Base-by-base conservation (phyloP, 1,140 invertebrate genomes). In the Halesus radiatus region DNA sequence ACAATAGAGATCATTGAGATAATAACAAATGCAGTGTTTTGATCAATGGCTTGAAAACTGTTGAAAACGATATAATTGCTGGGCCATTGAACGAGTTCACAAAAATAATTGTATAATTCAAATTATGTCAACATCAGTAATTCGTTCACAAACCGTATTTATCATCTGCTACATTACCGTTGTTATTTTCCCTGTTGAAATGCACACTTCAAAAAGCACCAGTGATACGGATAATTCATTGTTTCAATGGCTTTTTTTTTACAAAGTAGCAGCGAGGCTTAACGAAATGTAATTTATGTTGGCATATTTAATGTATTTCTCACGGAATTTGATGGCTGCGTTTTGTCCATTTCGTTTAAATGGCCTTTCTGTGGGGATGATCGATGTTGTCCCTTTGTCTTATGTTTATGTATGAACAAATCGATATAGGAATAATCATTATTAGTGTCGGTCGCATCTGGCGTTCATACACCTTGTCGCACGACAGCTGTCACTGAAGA, bases 341-440 rank as follows among this genome's bases (percentile, higher is more conserved):
- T 50, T 72, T 72, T 72, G 23, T 72, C 18, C 7, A 13, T 20
- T 72, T 72, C 45, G n/a, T 45, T 72, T 72, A 72, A 72, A 72
- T 26, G 16, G 32, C n/a, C 68, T 20, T 52, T 52, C 32, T n/a
- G 8, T 20, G 37, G 18, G 66, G 18, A 50, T 72, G 68, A 72
- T 72, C 18, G 68, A 72, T 72, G 68, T 22, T 18, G 52, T 72
- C 68, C 37, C 37, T 52, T 50, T 72, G 68, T 50, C 68, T 72
- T 72, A 50, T 72, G 10, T 72, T n/a, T 72, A 72, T 23, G 37
- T 72, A 50, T 72, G 68, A 26, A 52, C 16, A 52, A 66, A 72
- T 72, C 68, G 68, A 72, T 72, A 52, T n/a, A 50, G 37, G 68
- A 45, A 72, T 45, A 72, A 52, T 45, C 45, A 52, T 72, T 72